phyloP scores from a whole-genome alignment of 1,140 invertebrate species.

The Probaryconus sp. region DNA sequence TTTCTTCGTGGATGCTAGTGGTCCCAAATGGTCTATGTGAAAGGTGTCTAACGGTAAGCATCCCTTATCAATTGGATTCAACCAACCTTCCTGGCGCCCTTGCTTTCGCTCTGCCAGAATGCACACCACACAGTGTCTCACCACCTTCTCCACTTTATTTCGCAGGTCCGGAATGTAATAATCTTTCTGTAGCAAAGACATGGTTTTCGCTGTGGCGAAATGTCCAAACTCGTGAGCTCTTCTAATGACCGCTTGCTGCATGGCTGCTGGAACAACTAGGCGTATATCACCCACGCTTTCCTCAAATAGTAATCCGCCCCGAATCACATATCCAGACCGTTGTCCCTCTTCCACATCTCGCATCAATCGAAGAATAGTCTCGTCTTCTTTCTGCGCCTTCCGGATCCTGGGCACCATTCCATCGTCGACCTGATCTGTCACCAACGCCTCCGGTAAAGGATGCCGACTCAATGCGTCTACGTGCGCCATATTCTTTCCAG shows the following conservation, averaged over 20 bases:
- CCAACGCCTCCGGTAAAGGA: background rate
- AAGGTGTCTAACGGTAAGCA: background rate
- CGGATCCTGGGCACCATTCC: background rate
- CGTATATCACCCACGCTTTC: constrained; percentile 1
- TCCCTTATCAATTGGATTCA: constrained; percentile 1
- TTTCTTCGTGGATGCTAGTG: constrained; percentile 31
- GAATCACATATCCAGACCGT: background rate
- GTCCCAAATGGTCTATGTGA: constrained; percentile 45
- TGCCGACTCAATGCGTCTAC: constrained; percentile 2
- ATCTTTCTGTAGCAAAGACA: background rate
- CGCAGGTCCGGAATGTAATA: constrained; percentile 9
- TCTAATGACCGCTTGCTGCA: constrained; percentile 1
- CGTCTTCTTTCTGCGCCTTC: background rate
- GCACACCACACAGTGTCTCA: constrained; percentile 9
- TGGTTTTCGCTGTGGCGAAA: constrained; percentile 16
- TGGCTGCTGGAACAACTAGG: background rate
- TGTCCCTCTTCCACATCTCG: background rate
- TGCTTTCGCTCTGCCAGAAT: constrained; percentile 13
- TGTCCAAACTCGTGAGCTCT: background rate
- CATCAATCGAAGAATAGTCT: background rate
- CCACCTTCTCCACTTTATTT: constrained; percentile 3
- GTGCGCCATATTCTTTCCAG: background rate
- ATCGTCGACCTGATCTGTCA: background rate
- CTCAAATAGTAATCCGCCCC: constrained; percentile 12
- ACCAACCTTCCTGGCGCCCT: background rate